Evolutionary conservation across 2,113 vertebrate species (phyloP).

Genomic region (Falco punctatus): DNA sequence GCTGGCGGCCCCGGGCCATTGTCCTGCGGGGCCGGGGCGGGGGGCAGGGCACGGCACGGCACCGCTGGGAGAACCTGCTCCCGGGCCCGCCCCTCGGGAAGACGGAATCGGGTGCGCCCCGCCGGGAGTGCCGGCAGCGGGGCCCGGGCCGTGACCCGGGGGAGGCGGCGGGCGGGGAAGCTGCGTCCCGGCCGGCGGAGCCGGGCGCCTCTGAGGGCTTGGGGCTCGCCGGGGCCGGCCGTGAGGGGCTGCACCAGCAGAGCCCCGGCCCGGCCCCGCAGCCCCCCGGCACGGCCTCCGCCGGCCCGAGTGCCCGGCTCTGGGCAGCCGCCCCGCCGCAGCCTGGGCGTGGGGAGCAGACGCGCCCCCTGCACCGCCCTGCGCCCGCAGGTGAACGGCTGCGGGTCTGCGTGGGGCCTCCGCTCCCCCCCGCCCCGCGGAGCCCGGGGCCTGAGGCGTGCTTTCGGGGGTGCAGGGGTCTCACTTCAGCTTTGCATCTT

Average conservation of each 20-base stretch:
- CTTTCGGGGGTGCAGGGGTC: neutral
- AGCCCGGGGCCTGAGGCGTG: neutral
- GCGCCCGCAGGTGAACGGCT: neutral
- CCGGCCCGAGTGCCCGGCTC: accelerated
- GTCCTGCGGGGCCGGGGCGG: neutral
- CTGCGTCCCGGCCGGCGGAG: neutral
- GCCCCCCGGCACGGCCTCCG: neutral
- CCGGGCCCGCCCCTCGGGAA: neutral
- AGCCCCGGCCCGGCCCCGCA: neutral
- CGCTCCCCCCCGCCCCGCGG: neutral
- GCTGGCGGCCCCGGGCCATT: neutral
- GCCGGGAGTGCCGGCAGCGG: neutral
- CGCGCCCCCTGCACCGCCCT: accelerated
- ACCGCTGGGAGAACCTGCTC: neutral
- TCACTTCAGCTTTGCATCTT: neutral
- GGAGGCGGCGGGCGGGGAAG: neutral
- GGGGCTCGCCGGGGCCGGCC: neutral
- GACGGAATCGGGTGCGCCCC: neutral
- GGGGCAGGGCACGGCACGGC: neutral
- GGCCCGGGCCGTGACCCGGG: neutral
- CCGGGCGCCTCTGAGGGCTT: no score
- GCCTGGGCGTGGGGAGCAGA: accelerated
- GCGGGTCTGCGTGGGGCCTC: accelerated
- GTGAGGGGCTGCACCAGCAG: neutral
- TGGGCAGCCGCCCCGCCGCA: accelerated